A percentile compares a stretch with the other conserved stretches of the same genome.
Evolutionary conservation across 1,140 invertebrate species (phyloP).

Genomic region (Aradophagus sp.): DNA sequence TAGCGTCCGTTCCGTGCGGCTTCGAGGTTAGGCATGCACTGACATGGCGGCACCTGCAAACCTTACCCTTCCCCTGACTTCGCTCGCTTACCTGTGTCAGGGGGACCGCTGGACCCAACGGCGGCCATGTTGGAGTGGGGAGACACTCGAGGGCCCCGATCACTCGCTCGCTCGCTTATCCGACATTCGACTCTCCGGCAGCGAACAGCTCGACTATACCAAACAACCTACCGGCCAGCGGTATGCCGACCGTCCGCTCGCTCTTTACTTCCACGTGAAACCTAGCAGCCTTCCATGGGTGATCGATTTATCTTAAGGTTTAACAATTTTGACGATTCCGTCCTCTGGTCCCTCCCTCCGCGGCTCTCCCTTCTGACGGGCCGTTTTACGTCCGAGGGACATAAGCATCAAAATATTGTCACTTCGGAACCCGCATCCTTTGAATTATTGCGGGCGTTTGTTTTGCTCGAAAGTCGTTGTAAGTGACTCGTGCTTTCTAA

Average conservation of each 20-base stretch:
- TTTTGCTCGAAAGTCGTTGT: too few species aligned
- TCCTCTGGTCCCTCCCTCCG: too few species aligned
- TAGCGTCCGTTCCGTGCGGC: conserved; percentile 68
- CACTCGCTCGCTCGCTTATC: conserved; percentile 36
- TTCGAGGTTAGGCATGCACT: conserved; percentile 74
- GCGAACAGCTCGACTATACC: conserved; percentile 50
- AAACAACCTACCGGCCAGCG: conserved; percentile 43
- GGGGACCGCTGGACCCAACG: conserved; percentile 65
- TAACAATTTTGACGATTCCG: conserved; percentile 3
- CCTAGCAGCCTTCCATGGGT: conserved; percentile 23
- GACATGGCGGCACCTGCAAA: conserved; percentile 75
- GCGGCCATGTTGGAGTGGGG: conserved; percentile 74
- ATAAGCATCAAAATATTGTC: too few species aligned
- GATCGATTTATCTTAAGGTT: neutral
- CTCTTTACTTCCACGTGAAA: conserved; percentile 57
- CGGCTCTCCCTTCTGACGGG: too few species aligned
- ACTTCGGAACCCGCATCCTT: too few species aligned
- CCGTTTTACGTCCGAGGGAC: too few species aligned
- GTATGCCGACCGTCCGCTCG: conserved; percentile 64
- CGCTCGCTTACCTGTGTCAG: conserved; percentile 59
- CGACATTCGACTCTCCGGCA: conserved; percentile 51
- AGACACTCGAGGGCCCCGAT: conserved; percentile 47
- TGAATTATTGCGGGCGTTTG: too few species aligned
- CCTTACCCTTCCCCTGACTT: conserved; percentile 66
- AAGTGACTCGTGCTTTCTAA: too few species aligned